phyloP scores from a whole-genome alignment of 2,888 invertebrate species.

The Tetranychus truncatus region DNA sequence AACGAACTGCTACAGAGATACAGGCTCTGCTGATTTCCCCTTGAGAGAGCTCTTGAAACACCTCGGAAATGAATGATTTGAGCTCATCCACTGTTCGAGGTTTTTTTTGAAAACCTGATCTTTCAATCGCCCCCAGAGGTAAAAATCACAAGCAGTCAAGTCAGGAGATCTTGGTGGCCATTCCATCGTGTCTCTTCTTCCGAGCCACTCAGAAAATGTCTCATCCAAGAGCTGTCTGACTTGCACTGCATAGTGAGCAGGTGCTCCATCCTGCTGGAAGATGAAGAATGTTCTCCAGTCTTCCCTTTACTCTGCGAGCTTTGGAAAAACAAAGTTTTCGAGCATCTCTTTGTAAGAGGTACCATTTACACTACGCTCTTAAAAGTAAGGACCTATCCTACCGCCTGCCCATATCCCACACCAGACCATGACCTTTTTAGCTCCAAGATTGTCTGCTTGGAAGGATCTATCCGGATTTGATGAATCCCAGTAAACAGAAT shows the following conservation, averaged over 20 bases:
- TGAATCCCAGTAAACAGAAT: not conserved
- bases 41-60: not conserved
- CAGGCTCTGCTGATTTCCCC: too few relatives aligned
- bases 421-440: not conserved
- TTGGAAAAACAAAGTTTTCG: not conserved
- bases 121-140: too few relatives aligned
- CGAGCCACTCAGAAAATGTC: too few relatives aligned
- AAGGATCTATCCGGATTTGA: not conserved
- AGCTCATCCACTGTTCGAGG: too few relatives aligned
- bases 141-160: not conserved
- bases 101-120: too few relatives aligned
- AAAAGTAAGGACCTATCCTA: not conserved
- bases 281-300: too few relatives aligned
- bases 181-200: too few relatives aligned
- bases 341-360: not conserved
- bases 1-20: not conserved
- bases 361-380: not conserved
- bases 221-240: too few relatives aligned
- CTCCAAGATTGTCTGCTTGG: not conserved
- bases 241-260: too few relatives aligned
- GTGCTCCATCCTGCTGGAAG: too few relatives aligned
- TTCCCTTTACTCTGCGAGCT: not conserved
- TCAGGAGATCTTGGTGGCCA: too few relatives aligned
- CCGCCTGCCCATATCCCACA: not conserved
- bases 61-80: not conserved